A percentile compares a stretch with the other conserved stretches of the same genome.
Evolutionary conservation across 1,140 invertebrate genomes (phyloP).

Genomic region (Eciton burchellii): DNA sequence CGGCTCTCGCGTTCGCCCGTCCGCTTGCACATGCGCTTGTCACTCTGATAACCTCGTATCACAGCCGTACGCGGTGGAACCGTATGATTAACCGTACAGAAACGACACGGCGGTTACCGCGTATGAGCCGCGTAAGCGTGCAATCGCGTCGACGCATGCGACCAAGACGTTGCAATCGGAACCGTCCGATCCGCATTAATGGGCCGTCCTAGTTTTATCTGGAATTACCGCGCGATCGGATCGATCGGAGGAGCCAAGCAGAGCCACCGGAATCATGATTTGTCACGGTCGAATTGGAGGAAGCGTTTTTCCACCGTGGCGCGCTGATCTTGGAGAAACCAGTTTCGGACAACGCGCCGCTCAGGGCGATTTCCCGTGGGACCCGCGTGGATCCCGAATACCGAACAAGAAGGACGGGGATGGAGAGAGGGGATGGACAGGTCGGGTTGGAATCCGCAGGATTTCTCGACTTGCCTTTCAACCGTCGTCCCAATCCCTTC

Average conservation of each 20-base stretch:
- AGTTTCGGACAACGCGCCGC: slow-evolving; percentile 63
- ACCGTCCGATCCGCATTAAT: slow-evolving; percentile 52
- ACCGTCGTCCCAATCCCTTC: slow-evolving; percentile 64
- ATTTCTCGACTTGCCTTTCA: slow-evolving; percentile 67
- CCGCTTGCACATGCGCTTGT: slow-evolving; percentile 11
- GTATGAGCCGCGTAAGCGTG: not conserved
- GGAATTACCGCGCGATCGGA: slow-evolving; percentile 42
- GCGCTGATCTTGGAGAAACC: slow-evolving; percentile 69
- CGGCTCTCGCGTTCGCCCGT: slow-evolving; percentile 75
- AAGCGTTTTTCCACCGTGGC: slow-evolving; percentile 58
- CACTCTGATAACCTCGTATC: slow-evolving; percentile 76
- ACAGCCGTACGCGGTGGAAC: slow-evolving; percentile 58
- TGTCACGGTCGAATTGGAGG: slow-evolving; percentile 65
- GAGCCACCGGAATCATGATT: slow-evolving; percentile 55
- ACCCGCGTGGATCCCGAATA: slow-evolving; percentile 50
- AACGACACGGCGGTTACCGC: too few species aligned
- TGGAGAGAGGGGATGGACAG: not conserved
- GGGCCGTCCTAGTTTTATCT: slow-evolving; percentile 32
- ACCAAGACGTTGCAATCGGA: not conserved
- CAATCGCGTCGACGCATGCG: slow-evolving; percentile 9
- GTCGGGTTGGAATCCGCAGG: slow-evolving; percentile 66
- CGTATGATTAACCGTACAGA: not conserved
- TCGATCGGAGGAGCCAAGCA: slow-evolving; percentile 43
- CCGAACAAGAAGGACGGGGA: slow-evolving; percentile 1
- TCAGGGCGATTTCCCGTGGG: slow-evolving; percentile 74